Conservation (phyloP, 2,797 vertebrate genomes). For the Leptatherina wallacei region DNA sequence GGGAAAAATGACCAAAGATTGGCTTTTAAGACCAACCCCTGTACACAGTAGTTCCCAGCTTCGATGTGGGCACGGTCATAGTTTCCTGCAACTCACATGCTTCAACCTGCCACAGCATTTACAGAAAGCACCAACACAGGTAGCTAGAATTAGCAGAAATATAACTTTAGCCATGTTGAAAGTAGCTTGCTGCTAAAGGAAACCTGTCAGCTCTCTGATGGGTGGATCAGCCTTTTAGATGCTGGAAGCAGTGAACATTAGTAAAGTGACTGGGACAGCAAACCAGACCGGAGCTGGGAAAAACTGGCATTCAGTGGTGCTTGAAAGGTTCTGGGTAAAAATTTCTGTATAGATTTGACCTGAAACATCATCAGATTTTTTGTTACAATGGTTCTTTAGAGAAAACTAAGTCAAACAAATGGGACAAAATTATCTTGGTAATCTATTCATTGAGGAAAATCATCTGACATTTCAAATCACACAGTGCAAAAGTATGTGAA, state of each 20-base stretch:
- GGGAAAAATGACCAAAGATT: slow-evolving; percentile 2
- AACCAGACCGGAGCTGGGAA: slow-evolving; percentile 62
- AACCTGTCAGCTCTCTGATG: slow-evolving; percentile 8
- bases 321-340: background rate
- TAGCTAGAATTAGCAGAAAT: slow-evolving; percentile 24
- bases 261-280: slow-evolving; percentile 50
- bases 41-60: slow-evolving; percentile 50
- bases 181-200: slow-evolving; percentile 18
- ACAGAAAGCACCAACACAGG: slow-evolving; percentile 2
- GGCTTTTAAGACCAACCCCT: slow-evolving; percentile 59
- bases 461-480: background rate
- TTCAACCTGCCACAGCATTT: slow-evolving; percentile 27
- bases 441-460: background rate
- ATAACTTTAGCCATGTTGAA: slow-evolving; percentile 27
- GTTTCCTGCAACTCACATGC: slow-evolving; percentile 44
- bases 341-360: background rate
- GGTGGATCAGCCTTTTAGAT: slow-evolving; percentile 11
- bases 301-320: slow-evolving; percentile 26
- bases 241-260: slow-evolving; percentile 44
- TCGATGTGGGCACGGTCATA: slow-evolving; percentile 57
- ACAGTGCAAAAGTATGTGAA: background rate
- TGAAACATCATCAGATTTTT: slow-evolving; percentile 1
- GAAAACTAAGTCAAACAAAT: background rate
- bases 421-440: background rate
- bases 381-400: no score